Percentiles rank a stretch among this genome's conserved stretches.
phyloP scores from a whole-genome alignment of 1,140 invertebrate species.

The Drosophila orosa region DNA sequence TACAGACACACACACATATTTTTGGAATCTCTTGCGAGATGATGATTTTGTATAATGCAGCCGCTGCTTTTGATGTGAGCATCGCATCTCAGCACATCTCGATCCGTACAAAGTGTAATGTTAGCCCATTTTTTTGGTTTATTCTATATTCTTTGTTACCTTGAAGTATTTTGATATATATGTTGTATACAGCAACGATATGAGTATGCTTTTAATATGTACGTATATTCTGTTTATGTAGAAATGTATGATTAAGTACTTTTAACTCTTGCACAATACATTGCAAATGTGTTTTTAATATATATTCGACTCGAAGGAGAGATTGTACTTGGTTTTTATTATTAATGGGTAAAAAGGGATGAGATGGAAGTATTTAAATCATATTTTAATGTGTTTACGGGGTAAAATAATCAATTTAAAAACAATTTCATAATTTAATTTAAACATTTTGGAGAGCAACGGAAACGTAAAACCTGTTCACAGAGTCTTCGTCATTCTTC shows the following conservation, averaged over 20 bases:
- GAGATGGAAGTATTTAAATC: too few relatives aligned
- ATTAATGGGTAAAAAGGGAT: not conserved
- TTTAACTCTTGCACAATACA: slow-evolving; percentile 81
- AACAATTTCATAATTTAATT: not conserved
- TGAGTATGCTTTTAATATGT: slow-evolving; percentile 71
- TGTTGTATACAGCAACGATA: slow-evolving; percentile 39
- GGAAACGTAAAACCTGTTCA: not conserved
- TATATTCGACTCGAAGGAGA: slow-evolving; percentile 43
- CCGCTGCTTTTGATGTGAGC: slow-evolving; percentile 58
- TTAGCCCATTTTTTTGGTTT: slow-evolving; percentile 17
- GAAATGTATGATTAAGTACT: slow-evolving; percentile 75
- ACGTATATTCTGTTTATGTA: slow-evolving; percentile 75
- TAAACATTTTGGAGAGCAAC: not conserved
- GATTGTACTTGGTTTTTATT: not conserved
- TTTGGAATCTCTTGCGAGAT: slow-evolving; percentile 45
- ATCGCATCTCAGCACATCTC: slow-evolving; percentile 37
- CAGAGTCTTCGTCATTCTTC: not conserved
- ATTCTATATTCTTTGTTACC: slow-evolving; percentile 55
- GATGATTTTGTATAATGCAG: slow-evolving; percentile 49
- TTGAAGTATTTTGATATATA: slow-evolving; percentile 69
- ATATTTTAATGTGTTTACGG: not conserved
- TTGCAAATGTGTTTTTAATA: slow-evolving; percentile 75
- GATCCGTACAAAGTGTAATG: slow-evolving; percentile 44
- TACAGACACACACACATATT: slow-evolving; percentile 48
- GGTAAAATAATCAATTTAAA: not conserved